These are phyloP conservation scores for Eurytoma adleriae DNA, from an alignment of 2,888 invertebrate genomes.

Conservation along the genomic window DNA sequence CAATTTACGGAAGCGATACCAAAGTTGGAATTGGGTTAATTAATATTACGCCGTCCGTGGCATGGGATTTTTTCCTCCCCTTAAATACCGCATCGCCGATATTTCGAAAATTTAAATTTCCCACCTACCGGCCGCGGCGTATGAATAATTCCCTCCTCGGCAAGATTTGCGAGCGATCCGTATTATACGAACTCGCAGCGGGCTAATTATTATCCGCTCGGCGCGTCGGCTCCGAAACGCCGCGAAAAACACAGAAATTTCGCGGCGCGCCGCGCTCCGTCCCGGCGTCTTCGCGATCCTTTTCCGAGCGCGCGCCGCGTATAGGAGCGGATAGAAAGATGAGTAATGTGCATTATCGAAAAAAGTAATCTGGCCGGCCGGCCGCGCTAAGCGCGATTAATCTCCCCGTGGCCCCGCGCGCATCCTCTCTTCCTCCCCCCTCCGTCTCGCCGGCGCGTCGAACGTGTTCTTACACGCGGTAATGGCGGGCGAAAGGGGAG, in stretches of 20 bases:
- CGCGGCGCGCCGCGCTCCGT: not conserved
- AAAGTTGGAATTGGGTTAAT: no score
- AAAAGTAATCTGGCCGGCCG: slow-evolving; percentile 27
- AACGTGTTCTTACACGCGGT: slow-evolving; percentile 41
- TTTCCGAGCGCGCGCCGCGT: slow-evolving; percentile 5
- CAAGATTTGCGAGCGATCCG: no score
- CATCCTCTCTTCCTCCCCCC: not conserved
- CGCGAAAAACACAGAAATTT: slow-evolving; percentile 27
- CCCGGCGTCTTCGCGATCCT: slow-evolving; percentile 7
- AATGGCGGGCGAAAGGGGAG: slow-evolving; percentile 55
- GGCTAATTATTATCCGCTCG: slow-evolving; percentile 25
- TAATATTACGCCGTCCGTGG: no score
- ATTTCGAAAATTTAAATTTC: no score
- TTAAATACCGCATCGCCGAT: no score
- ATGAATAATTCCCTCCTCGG: no score
- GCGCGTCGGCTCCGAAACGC: not conserved
- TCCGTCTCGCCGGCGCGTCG: slow-evolving; percentile 9
- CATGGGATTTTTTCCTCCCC: no score
- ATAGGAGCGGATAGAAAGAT: slow-evolving; percentile 27
- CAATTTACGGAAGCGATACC: no score
- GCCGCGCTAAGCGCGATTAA: slow-evolving; percentile 50
- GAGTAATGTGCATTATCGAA: slow-evolving; percentile 49
- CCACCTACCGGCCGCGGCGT: no score
- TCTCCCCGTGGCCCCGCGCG: slow-evolving; percentile 34
- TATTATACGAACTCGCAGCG: not conserved